A percentile compares a stretch with the other conserved stretches of the same genome.
phyloP scores from a whole-genome alignment of 30 jellyfish, hydroid and myxozoan species.

The Hydractinia symbiolongicarpus region DNA sequence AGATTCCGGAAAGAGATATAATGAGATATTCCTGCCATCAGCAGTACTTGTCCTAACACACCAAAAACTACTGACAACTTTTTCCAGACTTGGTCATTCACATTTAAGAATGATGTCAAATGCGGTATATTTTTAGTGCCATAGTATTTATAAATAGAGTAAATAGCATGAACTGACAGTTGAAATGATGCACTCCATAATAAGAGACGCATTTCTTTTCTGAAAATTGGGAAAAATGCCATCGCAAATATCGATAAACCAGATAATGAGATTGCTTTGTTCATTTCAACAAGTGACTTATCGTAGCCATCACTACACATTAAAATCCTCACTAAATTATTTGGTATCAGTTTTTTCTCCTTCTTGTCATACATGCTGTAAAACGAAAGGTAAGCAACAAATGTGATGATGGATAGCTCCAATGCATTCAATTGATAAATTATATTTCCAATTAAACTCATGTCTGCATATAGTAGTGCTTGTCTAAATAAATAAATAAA shows the following conservation, averaged over 20 bases:
- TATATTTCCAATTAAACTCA: not conserved
- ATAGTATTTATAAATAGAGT: slow-evolving; percentile 3
- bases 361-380: slow-evolving; percentile 22
- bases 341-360: not conserved
- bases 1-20: not conserved
- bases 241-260: not conserved
- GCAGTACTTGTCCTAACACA: not conserved
- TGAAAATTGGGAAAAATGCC: slow-evolving; percentile 12
- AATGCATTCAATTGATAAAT: not conserved
- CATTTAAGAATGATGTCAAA: not conserved
- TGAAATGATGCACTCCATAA: slow-evolving; percentile 18
- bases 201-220: not conserved
- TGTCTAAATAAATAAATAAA: too few relatives aligned
- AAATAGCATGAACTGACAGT: slow-evolving; percentile 9
- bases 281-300: slow-evolving; percentile 5
- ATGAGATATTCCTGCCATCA: not conserved
- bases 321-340: not conserved
- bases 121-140: slow-evolving; percentile 14
- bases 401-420: not conserved
- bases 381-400: not conserved
- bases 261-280: slow-evolving; percentile 18
- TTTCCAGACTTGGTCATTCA: not conserved
- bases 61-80: slow-evolving; percentile 18
- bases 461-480: not conserved
- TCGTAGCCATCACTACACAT: slow-evolving; percentile 1